phyloP scores from a whole-genome alignment of 2,113 vertebrate species.

The Romanogobio albipinnatus region DNA sequence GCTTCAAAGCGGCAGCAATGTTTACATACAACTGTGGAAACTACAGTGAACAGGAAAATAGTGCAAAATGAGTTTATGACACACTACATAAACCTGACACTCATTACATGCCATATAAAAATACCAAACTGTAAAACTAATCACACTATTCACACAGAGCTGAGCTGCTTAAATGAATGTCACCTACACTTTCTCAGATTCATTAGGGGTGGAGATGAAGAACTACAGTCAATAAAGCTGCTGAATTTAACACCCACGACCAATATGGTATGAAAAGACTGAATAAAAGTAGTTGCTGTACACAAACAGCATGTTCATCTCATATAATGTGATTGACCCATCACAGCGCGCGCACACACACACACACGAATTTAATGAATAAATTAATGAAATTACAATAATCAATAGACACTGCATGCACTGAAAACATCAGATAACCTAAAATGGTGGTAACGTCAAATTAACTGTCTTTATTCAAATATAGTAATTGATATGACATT shows the following conservation, averaged over 20 bases:
- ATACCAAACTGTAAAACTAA: not conserved
- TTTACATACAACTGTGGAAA: slow-evolving; percentile 8
- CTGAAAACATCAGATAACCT: not conserved
- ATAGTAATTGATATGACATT: not conserved
- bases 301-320: not conserved
- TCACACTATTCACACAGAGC: not conserved
- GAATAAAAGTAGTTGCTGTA: not conserved
- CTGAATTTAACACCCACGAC: not conserved
- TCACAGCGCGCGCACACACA: not conserved
- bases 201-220: not conserved
- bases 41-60: not conserved
- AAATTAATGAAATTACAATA: too few species aligned
- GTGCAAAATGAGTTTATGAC: not conserved
- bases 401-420: too few species aligned
- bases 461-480: not conserved
- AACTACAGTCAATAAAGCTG: not conserved
- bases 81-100: not conserved
- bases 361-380: not conserved
- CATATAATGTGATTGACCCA: not conserved
- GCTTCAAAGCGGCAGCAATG: not conserved
- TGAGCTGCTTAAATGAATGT: not conserved
- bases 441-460: not conserved
- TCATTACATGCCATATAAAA: not conserved
- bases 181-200: not conserved
- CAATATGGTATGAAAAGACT: not conserved